Base-by-base conservation (phyloP, 2,113 vertebrate genomes). In the Crypturellus undulatus region DNA sequence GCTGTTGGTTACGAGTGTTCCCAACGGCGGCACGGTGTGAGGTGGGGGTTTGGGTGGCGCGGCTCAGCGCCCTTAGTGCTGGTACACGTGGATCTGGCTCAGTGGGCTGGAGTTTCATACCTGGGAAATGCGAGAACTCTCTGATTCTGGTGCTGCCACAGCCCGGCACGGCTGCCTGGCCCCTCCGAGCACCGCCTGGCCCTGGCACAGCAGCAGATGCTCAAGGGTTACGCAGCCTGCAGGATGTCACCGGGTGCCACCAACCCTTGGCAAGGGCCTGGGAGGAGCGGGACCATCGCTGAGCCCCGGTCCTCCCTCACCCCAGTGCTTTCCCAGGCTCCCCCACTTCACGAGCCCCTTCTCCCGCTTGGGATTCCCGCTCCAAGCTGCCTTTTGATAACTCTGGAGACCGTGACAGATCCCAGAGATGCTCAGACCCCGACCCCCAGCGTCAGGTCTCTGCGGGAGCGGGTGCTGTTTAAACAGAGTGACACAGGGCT, bases 401-500 rank as follows among this genome's bases (percentile, higher is more conserved):
- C n/a, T 93, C 76, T 12, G 28, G 32, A 1, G 11, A 26, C 72
- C 0, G 0, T 96, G 95, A 96, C 67, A 58, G 80, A 89, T 65
- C 65, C 93, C 94, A 96, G 95, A 93, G 93, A 68, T 0, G 0
- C 58, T n/a, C 76, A 73, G 65, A 59, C 78, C 79, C 94, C 2
- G 9, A 78, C 92, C 92, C 81, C 69, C 65, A 19, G 67, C 0
- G 0, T 0, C 0, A 65, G 83, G 80, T 81, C 89, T 91, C 69
- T 52, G 84, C 8, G 5, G 91, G 80, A 90, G 86, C 86, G 93
- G 92, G 9, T 65, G 82, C 82, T 95, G 93, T 94, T 96, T 95
- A 84, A 90, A 96, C 94, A 83, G 91, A 47, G 24, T 94, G 94
- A 89, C 82, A 47, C 0, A 38, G 12, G 1, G 69, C 82, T 93